Evolutionary conservation across 2,888 invertebrate species (phyloP), one percentile per base, ranked within the genome.

Genomic region (Exephanes ischioxanthus): DNA sequence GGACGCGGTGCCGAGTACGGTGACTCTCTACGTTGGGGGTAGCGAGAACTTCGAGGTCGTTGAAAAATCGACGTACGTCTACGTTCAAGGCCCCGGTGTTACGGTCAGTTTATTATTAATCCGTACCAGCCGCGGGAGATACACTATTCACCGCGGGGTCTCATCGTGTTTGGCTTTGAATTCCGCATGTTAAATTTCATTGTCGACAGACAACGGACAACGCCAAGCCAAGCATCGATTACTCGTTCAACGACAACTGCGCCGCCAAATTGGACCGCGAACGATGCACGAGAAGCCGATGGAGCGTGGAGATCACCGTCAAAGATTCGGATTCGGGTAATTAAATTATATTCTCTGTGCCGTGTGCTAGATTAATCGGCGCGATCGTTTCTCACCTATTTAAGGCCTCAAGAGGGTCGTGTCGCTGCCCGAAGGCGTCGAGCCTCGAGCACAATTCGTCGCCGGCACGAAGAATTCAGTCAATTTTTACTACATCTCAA

Each of bases 281-380:
- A 76, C 93, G 93, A 30, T 97, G 97, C 91, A 94, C 95, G 0
- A 95, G 96, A 88, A 95, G 96, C 73, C 94, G 95, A 58, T 98
- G 97, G 97, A 96, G 96, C 6, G 94, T 97, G 1, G 96, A 96
- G 81, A 94, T 97, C 19, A 95, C 95, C 0, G 96, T 96, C 0
- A 95, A 96, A 90, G 97, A 97, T 91, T 94, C 94, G 84, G 94
- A 95, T 68, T 95, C 96, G 90, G 97, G 96, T 96, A 92, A 88
- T 75, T 85, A 61, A 41, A 19, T 80, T 71, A 16, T 45, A 9
- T 55, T 58, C 19, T 45, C 45, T 22, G n/a, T 3, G 37, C 41
- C 45, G 3, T 45, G 45, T 7, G 26, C 26, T 22, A 14, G 14
- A 45, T 14, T 45, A 14, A 45, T 45, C 11, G 45, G 14, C 45